Evolutionary conservation across 2,113 vertebrate genomes (phyloP), one percentile per base, ranked within the genome.

Genomic region (Melanerpes formicivorus): DNA sequence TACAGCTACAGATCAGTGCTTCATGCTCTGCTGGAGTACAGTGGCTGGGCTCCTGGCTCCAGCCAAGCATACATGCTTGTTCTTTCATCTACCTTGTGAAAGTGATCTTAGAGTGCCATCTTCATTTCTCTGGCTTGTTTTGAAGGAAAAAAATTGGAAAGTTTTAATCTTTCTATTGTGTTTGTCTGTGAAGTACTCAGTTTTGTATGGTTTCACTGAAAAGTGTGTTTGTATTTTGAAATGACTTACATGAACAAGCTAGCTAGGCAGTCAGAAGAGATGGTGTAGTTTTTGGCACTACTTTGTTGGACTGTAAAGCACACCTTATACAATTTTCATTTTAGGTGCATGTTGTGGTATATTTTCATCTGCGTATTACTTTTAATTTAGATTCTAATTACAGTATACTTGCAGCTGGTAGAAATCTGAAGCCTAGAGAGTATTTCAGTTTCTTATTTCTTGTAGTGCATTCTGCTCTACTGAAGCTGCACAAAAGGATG

Each of bases 21-120:
- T 11, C 5, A 0, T 0, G 9, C 18, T 56, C 26, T 0, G 3
- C 2, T 8, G 34, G 14, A 11, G 25, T 1, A 3, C 16, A 4
- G 66, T 1, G 21, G 19, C n/a, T 4, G 16, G 72, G 48, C 46
- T 67, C 42, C 65, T 54, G 71, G 18, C 26, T 69, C 50, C 52
- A 63, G 44, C 42, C 8, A 2, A 5, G 32, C 9, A 6, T 4
- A 6, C 8, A 2, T 32, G 11, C 34, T 26, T 29, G 12, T n/a
- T 32, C 34, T n/a, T 50, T 40, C 7, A 11, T 11, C 56, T 12
- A 0, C 27, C 27, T 3, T 3, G 4, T 17, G 7, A 25, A 32
- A 79, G 32, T 3, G 9, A 10, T 5, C 16, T 12, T 4, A 3
- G 27, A 58, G 32, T 10, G 40, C 15, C 12, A 6, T 21, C 40